Evolutionary conservation across 1,140 invertebrate genomes (phyloP).

Genomic region (Pantala flavescens): DNA sequence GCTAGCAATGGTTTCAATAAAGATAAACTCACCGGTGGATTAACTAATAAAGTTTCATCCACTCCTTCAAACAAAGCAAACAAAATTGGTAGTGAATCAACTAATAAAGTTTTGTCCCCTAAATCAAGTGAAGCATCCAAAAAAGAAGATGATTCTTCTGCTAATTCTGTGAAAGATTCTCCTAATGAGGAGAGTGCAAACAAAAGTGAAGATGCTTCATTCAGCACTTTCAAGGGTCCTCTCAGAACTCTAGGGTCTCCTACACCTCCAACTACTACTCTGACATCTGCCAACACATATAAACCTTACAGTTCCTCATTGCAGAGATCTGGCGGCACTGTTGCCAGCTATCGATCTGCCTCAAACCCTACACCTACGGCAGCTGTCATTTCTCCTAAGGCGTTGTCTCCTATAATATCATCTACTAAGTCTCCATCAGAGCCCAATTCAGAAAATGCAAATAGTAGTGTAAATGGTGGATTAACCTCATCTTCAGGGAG

Average conservation of each 20-base stretch:
- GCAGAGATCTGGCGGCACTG: background rate
- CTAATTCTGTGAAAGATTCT: background rate
- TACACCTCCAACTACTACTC: background rate
- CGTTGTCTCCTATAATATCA: background rate
- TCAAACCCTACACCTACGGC: background rate
- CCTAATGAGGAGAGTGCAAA: background rate
- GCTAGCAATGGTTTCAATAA: background rate
- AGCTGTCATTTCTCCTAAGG: background rate
- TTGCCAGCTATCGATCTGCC: background rate
- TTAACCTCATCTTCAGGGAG: background rate
- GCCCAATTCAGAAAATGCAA: background rate
- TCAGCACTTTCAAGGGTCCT: background rate
- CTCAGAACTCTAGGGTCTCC: background rate
- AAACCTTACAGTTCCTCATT: background rate
- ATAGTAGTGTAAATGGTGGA: background rate
- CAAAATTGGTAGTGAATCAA: too few relatives aligned
- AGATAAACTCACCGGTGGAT: background rate
- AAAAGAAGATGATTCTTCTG: background rate
- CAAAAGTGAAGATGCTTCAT: background rate
- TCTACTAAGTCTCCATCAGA: background rate
- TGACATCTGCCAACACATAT: background rate
- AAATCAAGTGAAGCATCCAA: too few relatives aligned
- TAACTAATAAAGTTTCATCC: background rate
- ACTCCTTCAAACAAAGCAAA: too few relatives aligned
- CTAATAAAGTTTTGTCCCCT: background rate